Percentiles rank a stretch among this genome's conserved stretches.
Evolutionary conservation across 2,113 vertebrate genomes (phyloP).

Genomic region (Monarcha castaneiventris): DNA sequence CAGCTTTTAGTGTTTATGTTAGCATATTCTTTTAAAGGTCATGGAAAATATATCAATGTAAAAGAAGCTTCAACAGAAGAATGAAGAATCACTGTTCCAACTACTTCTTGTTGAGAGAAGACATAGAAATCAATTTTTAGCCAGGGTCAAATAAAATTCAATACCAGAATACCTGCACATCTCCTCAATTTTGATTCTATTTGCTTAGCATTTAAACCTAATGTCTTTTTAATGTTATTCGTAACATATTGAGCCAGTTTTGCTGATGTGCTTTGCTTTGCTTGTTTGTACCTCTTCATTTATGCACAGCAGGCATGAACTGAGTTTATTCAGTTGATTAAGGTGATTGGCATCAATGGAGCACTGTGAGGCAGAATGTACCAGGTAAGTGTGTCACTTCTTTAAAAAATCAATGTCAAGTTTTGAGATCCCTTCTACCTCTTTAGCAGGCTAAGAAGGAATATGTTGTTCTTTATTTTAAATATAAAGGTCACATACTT

Average conservation of each 20-base stretch:
- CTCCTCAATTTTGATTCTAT: background rate
- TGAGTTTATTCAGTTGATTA: slow-evolving; percentile 9
- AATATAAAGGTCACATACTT: background rate
- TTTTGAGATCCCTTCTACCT: background rate
- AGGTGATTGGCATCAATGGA: background rate
- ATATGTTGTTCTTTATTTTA: background rate
- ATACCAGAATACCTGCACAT: background rate
- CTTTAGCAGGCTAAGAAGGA: background rate
- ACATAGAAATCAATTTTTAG: background rate
- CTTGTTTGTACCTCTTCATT: slow-evolving; percentile 13
- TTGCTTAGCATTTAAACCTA: background rate
- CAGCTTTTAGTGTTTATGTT: background rate
- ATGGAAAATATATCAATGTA: background rate
- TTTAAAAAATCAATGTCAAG: background rate
- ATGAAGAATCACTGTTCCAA: background rate
- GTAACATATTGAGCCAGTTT: background rate
- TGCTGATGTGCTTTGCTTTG: background rate
- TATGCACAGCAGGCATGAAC: slow-evolving; percentile 1
- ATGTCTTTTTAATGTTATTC: background rate
- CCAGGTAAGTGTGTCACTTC: background rate
- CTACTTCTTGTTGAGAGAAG: background rate
- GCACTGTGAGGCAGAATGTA: background rate
- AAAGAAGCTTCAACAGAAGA: background rate
- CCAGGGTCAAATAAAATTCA: background rate
- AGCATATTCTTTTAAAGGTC: background rate